These are phyloP conservation scores for Chloropsis hardwickii DNA, from an alignment of 2,113 vertebrate genomes.

Conservation along the genomic window DNA sequence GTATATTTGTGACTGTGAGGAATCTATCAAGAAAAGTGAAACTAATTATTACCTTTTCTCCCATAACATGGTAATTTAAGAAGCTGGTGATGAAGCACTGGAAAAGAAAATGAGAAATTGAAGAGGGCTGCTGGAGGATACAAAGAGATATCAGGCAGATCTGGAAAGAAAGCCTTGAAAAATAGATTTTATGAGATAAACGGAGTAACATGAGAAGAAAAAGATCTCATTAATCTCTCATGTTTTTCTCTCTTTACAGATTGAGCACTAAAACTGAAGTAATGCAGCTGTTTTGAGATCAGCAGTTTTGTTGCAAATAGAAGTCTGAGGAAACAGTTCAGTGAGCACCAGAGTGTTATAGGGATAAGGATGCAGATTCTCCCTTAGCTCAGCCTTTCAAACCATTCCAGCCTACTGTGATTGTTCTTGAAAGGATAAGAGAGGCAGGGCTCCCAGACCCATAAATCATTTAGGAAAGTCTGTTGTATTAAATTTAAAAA, in stretches of 20 bases:
- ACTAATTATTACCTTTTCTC: constrained; percentile 65
- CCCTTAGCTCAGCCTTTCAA: constrained; percentile 42
- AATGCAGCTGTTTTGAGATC: constrained; percentile 48
- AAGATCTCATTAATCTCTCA: constrained; percentile 60
- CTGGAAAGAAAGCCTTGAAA: constrained; percentile 41
- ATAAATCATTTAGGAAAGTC: constrained; percentile 39
- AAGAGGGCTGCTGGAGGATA: neutral
- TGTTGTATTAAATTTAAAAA: constrained; percentile 30
- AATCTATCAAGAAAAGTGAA: constrained; percentile 46
- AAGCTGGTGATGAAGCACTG: constrained; percentile 20
- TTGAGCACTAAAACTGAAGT: constrained; percentile 51
- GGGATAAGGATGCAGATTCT: neutral
- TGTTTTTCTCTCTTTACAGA: constrained; percentile 49
- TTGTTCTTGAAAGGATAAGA: constrained; percentile 41
- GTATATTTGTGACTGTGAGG: constrained; percentile 10
- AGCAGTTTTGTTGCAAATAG: constrained; percentile 40
- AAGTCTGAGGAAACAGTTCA: neutral
- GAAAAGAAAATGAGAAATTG: constrained; percentile 56
- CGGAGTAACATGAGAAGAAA: constrained; percentile 3
- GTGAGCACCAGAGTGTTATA: neutral
- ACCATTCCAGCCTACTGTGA: constrained; percentile 9
- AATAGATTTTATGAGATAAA: constrained; percentile 63
- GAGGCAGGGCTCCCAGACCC: neutral
- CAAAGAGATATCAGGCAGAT: constrained; percentile 16
- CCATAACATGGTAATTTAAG: constrained; percentile 42